Percentiles rank a stretch among this genome's conserved stretches.
These are phyloP conservation scores for Brachypteracias leptosomus DNA, from an alignment of 2,113 vertebrate genomes.

Conservation along the genomic window DNA sequence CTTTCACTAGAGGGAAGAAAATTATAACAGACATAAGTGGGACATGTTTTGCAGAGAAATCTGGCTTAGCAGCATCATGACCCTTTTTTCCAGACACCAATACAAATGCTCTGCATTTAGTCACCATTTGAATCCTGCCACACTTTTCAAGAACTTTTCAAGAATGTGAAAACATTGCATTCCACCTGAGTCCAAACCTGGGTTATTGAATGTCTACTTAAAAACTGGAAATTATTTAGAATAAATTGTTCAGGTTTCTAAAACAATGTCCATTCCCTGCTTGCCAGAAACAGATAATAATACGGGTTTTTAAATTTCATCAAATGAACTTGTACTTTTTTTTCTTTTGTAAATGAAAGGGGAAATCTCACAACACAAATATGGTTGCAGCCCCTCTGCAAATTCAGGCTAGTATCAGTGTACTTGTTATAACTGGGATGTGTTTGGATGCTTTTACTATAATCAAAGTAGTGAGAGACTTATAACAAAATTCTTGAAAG, in stretches of 20 bases:
- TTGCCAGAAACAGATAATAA: not conserved
- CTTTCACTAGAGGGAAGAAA: not conserved
- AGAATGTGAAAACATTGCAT: not conserved
- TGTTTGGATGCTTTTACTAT: not conserved
- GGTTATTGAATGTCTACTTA: not conserved
- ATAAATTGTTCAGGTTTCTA: not conserved
- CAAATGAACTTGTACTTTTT: not conserved
- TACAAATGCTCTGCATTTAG: not conserved
- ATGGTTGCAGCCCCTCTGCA: not conserved
- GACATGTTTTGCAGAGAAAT: not conserved
- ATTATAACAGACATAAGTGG: not conserved
- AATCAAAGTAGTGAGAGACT: not conserved
- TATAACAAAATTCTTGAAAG: not conserved
- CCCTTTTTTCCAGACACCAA: not conserved
- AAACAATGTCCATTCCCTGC: not conserved
- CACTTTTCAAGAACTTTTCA: not conserved
- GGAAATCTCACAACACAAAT: not conserved
- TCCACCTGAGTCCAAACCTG: not conserved
- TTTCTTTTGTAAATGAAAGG: not conserved
- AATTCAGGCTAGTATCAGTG: not conserved
- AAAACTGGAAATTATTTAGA: not conserved
- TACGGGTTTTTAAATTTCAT: not conserved
- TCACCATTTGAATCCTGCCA: not conserved
- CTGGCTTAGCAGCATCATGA: not conserved
- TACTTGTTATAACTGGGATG: not conserved